Conservation (phyloP, 37 sponge, comb jelly and placozoan genomes). For the Tethya wilhelma region DNA sequence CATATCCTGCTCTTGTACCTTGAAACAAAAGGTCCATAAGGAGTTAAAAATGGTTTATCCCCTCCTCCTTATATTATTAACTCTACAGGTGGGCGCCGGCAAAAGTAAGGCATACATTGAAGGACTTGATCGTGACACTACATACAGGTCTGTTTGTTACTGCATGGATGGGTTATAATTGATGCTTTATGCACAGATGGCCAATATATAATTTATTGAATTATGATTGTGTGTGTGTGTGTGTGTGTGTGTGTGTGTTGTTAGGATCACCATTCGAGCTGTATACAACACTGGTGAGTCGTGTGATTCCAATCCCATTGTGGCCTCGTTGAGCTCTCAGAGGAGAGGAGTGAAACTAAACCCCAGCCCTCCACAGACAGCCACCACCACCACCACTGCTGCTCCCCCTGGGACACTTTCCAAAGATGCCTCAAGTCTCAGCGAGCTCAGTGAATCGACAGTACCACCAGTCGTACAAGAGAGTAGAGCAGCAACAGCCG, state of each 20-base stretch:
- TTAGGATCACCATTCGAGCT: conserved; percentile 51
- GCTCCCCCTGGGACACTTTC: neutral
- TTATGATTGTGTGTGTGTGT: neutral
- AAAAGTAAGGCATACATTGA: conserved; percentile 77
- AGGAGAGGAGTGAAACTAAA: neutral
- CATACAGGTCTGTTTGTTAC: conserved; percentile 55
- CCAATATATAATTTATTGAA: neutral
- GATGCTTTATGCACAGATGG: too few species aligned
- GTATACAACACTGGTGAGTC: conserved; percentile 56
- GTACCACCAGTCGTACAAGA: neutral
- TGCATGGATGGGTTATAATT: neutral
- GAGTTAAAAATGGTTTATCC: too few species aligned
- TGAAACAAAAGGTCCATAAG: too few species aligned
- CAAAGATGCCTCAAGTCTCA: neutral
- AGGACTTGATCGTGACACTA: conserved; percentile 53
- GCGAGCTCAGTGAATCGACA: neutral
- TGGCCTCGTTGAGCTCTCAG: conserved; percentile 32
- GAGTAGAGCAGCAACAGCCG: too few species aligned
- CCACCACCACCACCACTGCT: neutral
- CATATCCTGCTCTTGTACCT: too few species aligned
- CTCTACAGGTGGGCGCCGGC: conserved; percentile 47
- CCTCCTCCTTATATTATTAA: neutral
- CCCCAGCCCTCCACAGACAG: neutral
- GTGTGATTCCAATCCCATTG: conserved; percentile 47
- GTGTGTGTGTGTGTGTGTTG: conserved; percentile 2